phyloP scores from a whole-genome alignment of 2,113 vertebrate species.

The Chauna torquata region DNA sequence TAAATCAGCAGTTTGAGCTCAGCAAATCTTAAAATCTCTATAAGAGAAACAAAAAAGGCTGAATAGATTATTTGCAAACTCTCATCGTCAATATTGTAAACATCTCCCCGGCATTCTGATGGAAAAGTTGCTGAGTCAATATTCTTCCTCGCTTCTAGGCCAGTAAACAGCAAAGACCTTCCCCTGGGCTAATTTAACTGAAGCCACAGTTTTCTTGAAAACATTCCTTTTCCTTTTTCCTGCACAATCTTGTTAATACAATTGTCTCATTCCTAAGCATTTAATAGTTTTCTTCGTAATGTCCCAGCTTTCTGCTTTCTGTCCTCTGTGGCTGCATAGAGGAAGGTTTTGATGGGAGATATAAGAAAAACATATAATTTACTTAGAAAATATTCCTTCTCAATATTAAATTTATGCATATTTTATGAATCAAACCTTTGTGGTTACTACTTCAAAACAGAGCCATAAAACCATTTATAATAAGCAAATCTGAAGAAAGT shows the following conservation, averaged over 20 bases:
- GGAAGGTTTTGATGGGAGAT: background rate
- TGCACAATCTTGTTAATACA: background rate
- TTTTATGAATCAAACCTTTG: background rate
- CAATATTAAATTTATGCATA: background rate
- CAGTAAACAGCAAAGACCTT: slow-evolving; percentile 54
- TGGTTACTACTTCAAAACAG: background rate
- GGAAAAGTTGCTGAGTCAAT: slow-evolving; percentile 68
- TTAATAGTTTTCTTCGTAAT: background rate
- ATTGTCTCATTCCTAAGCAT: background rate
- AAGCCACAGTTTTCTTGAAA: slow-evolving; percentile 15
- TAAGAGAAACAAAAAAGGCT: background rate
- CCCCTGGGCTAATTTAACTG: slow-evolving; percentile 42
- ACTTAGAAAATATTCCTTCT: background rate
- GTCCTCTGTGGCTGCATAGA: background rate
- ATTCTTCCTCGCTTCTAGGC: slow-evolving; percentile 41
- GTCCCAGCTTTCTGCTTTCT: background rate
- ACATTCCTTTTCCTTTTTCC: background rate
- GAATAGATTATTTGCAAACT: slow-evolving; percentile 23
- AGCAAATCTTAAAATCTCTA: background rate
- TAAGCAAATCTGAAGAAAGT: background rate
- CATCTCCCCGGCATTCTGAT: slow-evolving; percentile 34
- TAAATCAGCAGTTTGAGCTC: background rate
- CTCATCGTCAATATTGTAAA: slow-evolving; percentile 23
- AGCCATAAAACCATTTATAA: background rate
- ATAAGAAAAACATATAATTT: background rate